These are phyloP conservation scores for Pseudorhiza aurosa DNA, from an alignment of 30 jellyfish, hydroid and myxozoan genomes.

Conservation along the genomic window DNA sequence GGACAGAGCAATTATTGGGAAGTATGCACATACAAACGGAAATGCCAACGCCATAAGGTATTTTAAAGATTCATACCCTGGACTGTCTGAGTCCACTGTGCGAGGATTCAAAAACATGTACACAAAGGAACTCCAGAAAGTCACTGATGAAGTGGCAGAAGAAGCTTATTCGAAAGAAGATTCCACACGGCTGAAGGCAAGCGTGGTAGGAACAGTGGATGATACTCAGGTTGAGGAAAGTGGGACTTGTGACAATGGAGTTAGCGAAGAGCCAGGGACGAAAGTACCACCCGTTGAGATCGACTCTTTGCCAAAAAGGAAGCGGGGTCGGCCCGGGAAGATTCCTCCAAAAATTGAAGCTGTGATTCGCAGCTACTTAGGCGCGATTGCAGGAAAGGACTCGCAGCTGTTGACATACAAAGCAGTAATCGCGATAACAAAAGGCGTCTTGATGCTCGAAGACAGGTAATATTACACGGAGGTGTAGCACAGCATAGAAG, in stretches of 20 bases:
- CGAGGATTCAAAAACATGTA: slow-evolving; percentile 54
- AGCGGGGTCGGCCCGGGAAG: slow-evolving; percentile 44
- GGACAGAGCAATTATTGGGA: slow-evolving; percentile 57
- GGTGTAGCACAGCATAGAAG: too few relatives aligned
- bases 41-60: slow-evolving; percentile 40
- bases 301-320: slow-evolving; percentile 23
- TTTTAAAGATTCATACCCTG: slow-evolving; percentile 41
- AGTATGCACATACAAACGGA: slow-evolving; percentile 46
- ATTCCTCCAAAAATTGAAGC: slow-evolving; percentile 11
- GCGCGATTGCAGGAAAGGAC: slow-evolving; percentile 49
- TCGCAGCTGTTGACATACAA: slow-evolving; percentile 13
- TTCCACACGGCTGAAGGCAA: background rate
- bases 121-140: slow-evolving; percentile 13
- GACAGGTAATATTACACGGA: slow-evolving; percentile 38
- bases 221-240: background rate
- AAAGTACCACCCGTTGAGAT: background rate
- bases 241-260: background rate
- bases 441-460: slow-evolving; percentile 41
- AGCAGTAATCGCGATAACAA: slow-evolving; percentile 51
- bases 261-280: background rate
- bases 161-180: background rate
- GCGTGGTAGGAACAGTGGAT: background rate
- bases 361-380: slow-evolving; percentile 25
- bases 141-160: background rate
- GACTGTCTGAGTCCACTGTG: slow-evolving; percentile 57